phyloP scores from a whole-genome alignment of 2,888 invertebrate species.

The Rhagonycha lutea region DNA sequence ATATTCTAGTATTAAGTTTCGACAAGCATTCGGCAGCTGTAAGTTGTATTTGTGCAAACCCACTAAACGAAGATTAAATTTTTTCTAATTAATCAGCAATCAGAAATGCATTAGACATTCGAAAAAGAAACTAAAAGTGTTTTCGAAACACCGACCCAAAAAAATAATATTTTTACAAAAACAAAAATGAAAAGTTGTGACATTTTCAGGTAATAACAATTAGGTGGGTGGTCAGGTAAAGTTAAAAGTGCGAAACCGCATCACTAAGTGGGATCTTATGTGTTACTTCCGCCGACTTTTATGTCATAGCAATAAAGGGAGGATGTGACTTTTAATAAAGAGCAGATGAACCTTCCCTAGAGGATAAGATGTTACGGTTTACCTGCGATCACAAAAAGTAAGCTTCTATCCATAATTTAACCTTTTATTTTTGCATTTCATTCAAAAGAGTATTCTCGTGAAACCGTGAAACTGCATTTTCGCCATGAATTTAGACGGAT shows the following conservation, averaged over 20 bases:
- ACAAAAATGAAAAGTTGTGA: background rate
- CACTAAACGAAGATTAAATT: background rate
- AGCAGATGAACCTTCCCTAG: slow-evolving; percentile 3
- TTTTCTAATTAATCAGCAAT: background rate
- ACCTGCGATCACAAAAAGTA: slow-evolving; percentile 9
- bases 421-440: background rate
- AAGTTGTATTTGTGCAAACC: slow-evolving; percentile 4
- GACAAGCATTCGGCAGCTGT: slow-evolving; percentile 7
- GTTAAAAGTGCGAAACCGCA: slow-evolving; percentile 37
- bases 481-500: too few relatives aligned
- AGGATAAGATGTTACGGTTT: slow-evolving; percentile 11
- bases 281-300: slow-evolving; percentile 41
- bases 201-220: background rate
- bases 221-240: slow-evolving; percentile 30
- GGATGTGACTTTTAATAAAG: slow-evolving; percentile 20
- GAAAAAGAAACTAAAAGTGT: background rate
- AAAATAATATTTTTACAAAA: background rate
- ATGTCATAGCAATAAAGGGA: slow-evolving; percentile 17
- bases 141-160: background rate
- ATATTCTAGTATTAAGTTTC: slow-evolving; percentile 25
- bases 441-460: background rate
- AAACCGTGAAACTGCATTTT: background rate
- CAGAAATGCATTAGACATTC: background rate
- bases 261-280: slow-evolving; percentile 34
- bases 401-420: background rate